Conservation (phyloP, 2,888 invertebrate genomes). For the Neocrepidodera transversa region DNA sequence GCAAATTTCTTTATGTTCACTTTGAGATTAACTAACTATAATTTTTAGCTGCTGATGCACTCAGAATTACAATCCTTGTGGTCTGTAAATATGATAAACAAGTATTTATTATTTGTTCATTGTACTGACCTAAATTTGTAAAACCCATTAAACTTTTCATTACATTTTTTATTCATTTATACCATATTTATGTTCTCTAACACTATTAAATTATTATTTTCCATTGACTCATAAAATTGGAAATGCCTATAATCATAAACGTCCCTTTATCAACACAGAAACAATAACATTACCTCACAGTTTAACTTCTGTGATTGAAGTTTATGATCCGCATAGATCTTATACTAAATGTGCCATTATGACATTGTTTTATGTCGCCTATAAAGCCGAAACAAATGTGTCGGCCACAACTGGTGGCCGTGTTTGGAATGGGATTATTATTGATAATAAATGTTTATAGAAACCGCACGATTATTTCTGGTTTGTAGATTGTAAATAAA, state of each 20-base stretch:
- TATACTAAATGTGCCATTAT: conserved; percentile 10
- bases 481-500: conserved; percentile 15
- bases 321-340: conserved; percentile 20
- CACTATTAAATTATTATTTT: not conserved
- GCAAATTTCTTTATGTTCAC: too few species aligned
- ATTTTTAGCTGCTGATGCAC: too few species aligned
- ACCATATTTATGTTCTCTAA: too few species aligned
- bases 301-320: conserved; percentile 10
- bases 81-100: too few species aligned
- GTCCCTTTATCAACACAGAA: not conserved
- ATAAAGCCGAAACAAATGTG: conserved; percentile 18
- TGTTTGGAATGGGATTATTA: conserved; percentile 26
- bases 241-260: conserved; percentile 1
- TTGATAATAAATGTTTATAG: conserved; percentile 28
- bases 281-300: not conserved
- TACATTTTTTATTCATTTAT: too few species aligned
- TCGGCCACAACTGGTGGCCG: conserved; percentile 19
- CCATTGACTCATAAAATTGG: not conserved
- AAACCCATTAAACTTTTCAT: too few species aligned
- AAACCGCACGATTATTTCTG: conserved; percentile 11
- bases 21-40: too few species aligned
- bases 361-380: conserved; percentile 25
- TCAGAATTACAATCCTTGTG: too few species aligned
- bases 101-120: too few species aligned
- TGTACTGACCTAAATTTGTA: too few species aligned